These are phyloP conservation scores for Pelmatolapia mariae DNA, from an alignment of 2,113 vertebrate genomes.

Conservation along the genomic window DNA sequence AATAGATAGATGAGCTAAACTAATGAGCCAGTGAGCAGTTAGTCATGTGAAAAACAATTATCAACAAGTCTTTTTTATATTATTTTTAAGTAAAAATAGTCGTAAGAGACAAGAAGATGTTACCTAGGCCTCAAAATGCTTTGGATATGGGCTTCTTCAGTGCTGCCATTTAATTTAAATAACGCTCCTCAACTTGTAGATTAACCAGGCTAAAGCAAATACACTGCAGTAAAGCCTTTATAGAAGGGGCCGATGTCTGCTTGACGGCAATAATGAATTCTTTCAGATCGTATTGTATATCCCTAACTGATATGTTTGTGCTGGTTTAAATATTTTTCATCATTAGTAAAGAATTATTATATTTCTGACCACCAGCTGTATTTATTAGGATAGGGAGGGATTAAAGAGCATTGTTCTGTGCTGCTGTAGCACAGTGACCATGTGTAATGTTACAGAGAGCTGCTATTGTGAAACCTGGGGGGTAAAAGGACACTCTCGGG, in stretches of 20 bases:
- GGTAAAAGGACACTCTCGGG: not conserved
- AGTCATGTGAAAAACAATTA: not conserved
- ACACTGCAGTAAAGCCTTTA: not conserved
- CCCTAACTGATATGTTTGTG: not conserved
- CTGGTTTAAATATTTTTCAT: not conserved
- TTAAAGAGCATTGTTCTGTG: not conserved
- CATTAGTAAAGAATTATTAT: not conserved
- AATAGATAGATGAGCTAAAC: not conserved
- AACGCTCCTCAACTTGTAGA: not conserved
- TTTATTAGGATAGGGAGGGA: not conserved
- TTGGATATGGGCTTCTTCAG: not conserved
- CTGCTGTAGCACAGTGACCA: not conserved
- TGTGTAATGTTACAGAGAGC: not conserved
- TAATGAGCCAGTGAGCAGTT: not conserved
- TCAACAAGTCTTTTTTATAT: too few species aligned
- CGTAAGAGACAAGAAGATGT: not conserved
- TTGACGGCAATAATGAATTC: not conserved
- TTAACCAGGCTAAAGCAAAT: not conserved
- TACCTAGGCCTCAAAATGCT: not conserved
- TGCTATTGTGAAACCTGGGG: fast-evolving
- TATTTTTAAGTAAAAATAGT: not conserved
- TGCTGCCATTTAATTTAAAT: not conserved
- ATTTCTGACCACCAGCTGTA: not conserved
- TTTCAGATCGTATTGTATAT: not conserved
- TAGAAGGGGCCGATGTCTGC: not conserved